Conservation (phyloP, 2,113 vertebrate species). For the Rhynchomys soricoides region DNA sequence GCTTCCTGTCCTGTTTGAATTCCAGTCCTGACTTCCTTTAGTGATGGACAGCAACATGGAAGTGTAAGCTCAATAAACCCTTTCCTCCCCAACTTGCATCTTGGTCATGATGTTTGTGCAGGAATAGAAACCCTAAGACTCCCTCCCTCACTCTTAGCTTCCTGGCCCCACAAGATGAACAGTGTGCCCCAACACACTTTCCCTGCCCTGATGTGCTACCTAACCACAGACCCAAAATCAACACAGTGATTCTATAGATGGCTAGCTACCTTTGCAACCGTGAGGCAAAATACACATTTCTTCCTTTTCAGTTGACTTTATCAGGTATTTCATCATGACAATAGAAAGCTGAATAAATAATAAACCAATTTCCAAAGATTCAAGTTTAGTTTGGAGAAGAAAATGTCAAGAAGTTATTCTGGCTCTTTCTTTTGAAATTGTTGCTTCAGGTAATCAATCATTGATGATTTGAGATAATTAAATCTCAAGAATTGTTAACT, state of each 20-base stretch:
- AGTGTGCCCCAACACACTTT: neutral
- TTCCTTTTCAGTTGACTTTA: neutral
- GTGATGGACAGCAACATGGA: too few relatives aligned
- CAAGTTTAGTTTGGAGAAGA: conserved; percentile 3
- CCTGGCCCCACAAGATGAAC: neutral
- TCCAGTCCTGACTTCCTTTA: too few relatives aligned
- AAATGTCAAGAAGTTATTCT: conserved; percentile 20
- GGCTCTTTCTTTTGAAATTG: conserved; percentile 22
- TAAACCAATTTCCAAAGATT: conserved; percentile 12
- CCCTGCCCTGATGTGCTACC: too few relatives aligned
- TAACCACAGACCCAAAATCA: neutral
- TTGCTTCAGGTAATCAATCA: conserved; percentile 29
- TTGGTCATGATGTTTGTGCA: too few relatives aligned
- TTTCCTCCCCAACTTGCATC: too few relatives aligned
- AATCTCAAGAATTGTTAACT: conserved; percentile 42
- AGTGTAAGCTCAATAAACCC: too few relatives aligned
- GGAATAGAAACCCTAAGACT: too few relatives aligned
- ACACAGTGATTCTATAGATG: neutral
- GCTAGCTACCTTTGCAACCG: too few relatives aligned
- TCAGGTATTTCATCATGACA: neutral
- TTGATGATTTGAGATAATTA: conserved; percentile 6
- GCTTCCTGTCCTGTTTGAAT: too few relatives aligned
- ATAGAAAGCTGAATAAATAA: neutral
- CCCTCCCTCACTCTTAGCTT: neutral
- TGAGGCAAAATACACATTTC: neutral